A percentile compares a stretch with the other conserved stretches of the same genome.
Conservation (phyloP, 2,888 invertebrate species). For the Diaphora mendica region DNA sequence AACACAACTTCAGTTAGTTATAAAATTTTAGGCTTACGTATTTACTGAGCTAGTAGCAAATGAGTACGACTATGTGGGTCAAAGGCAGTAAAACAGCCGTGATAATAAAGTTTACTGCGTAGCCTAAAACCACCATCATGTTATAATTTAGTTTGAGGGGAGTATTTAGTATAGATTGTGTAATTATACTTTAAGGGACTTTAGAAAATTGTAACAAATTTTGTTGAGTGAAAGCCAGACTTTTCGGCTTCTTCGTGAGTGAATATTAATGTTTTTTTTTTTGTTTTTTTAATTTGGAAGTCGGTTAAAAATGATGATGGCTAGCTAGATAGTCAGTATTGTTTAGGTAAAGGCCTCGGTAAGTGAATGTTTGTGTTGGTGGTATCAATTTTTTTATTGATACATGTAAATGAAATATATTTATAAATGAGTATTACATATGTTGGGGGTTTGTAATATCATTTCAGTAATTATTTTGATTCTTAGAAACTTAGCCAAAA, state of each 20-base stretch:
- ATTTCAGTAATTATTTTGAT: too few relatives aligned
- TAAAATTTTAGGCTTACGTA: conserved; percentile 5
- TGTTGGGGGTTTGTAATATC: too few relatives aligned
- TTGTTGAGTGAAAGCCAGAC: conserved; percentile 3
- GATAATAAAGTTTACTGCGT: conserved; percentile 26
- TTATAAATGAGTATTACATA: too few relatives aligned
- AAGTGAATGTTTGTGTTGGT: background rate
- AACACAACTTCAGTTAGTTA: background rate
- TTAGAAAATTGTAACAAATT: conserved; percentile 1
- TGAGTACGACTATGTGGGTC: conserved; percentile 36
- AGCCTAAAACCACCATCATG: conserved; percentile 20
- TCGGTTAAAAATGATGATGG: too few relatives aligned
- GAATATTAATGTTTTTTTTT: too few relatives aligned
- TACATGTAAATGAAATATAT: too few relatives aligned
- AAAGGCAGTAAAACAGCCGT: conserved; percentile 35
- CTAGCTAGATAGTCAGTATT: too few relatives aligned
- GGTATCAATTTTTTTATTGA: background rate
- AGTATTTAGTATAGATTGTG: conserved; percentile 18
- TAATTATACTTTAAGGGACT: conserved; percentile 6
- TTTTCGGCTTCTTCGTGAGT: conserved; percentile 9
- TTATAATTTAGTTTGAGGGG: conserved; percentile 14
- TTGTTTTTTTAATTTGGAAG: too few relatives aligned
- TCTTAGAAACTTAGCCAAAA: too few relatives aligned
- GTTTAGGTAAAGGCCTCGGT: too few relatives aligned
- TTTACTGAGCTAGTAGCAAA: conserved; percentile 24